Base-by-base conservation (phyloP, 2,113 vertebrate genomes). In the Jaculus jaculus region DNA sequence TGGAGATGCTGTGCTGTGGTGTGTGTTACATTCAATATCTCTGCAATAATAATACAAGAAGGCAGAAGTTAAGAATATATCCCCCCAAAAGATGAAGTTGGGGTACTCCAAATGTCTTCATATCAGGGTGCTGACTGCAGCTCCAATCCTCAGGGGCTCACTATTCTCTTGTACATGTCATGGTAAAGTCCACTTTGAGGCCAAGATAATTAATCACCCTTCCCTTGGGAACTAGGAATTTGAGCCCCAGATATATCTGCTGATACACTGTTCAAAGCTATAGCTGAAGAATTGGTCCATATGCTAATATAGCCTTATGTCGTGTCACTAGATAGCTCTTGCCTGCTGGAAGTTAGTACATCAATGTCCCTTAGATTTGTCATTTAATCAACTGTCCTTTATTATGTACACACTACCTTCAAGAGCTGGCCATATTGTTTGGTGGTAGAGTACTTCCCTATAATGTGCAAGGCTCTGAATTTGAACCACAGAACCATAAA, bases 31-130 rank as follows among this genome's bases (percentile, higher is more conserved):
- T 71, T 86, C 80, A 85, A 65, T 69, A 80, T 54, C 9, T 72
- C 54, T 87, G 65, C 16, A 88, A 37, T 63, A 66, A 61, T 74
- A 60, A 17, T n/a, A 88, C 61, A 82, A 69, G 84, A 83, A 75
- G 81, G 26, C 24, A 96, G 8, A 94, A 91, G 80, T 51, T 20
- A 93, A 90, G 34, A 68, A 83, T 58, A 58, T 12, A 3, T 61
- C 9, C 80, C 71, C 65, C n/a, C 85, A 78, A 92, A 13, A 66
- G 63, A 9, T 10, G 78, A 92, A 94, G 69, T n/a, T 66, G 4
- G 18, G 18, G 18, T 81, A 7, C 5, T 74, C n/a, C 3, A 47
- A 42, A 88, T 82, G 16, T 85, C 42, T 32, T 83, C 60, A 63
- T 84, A 69, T 60, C 60, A 79, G 1, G 39, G 75, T 87, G 20